Conservation (phyloP, 2,113 vertebrate genomes). For the Albula goreensis region DNA sequence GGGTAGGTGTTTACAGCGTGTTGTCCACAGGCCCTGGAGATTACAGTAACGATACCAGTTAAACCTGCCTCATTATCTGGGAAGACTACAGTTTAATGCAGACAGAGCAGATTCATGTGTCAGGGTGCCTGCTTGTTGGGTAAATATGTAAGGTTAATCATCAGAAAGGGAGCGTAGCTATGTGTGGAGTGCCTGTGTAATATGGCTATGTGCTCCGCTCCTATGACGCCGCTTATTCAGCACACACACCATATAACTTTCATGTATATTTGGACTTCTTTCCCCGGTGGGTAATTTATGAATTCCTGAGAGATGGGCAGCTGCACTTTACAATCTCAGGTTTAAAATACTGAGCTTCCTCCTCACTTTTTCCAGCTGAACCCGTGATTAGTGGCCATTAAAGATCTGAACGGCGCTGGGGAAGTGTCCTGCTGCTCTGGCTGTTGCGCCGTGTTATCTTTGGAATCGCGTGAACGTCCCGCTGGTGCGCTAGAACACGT, state of each 20-base stretch:
- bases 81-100: conserved; percentile 57
- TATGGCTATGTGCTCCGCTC: conserved; percentile 29
- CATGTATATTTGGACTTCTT: conserved; percentile 67
- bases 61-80: conserved; percentile 75
- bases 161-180: conserved; percentile 58
- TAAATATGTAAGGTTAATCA: conserved; percentile 66
- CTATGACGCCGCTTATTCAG: conserved; percentile 18
- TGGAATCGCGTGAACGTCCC: conserved; percentile 81
- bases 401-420: conserved; percentile 80
- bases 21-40: conserved; percentile 68
- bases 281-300: conserved; percentile 65
- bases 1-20: conserved; percentile 64
- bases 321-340: conserved; percentile 48
- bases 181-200: conserved; percentile 45
- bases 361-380: conserved; percentile 69
- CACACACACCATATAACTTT: conserved; percentile 53
- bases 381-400: conserved; percentile 83
- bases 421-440: conserved; percentile 83
- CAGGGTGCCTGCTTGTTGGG: conserved; percentile 25
- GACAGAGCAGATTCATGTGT: conserved; percentile 1
- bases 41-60: conserved; percentile 77
- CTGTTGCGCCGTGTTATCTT: conserved; percentile 85
- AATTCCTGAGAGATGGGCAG: conserved; percentile 56
- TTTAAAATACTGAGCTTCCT: conserved; percentile 79
- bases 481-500: conserved; percentile 73